Conservation (phyloP, 2,888 invertebrate species). For the Polietes domitor region DNA sequence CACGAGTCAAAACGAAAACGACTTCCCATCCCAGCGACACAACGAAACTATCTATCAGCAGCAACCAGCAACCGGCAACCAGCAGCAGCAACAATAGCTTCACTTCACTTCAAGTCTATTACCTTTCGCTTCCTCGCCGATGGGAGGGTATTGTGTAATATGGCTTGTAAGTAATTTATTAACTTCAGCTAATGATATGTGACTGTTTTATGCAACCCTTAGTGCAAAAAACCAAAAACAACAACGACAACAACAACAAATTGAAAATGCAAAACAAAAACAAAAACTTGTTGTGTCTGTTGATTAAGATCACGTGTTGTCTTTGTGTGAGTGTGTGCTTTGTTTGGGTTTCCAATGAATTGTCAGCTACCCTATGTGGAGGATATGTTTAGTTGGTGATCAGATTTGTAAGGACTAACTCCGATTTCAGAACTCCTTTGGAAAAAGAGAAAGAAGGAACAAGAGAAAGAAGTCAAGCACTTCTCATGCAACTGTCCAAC, state of each 20-base stretch:
- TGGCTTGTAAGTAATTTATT: constrained; percentile 30
- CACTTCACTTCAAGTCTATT: background rate
- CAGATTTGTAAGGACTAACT: no score
- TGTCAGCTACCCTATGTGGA: no score
- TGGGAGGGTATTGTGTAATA: constrained; percentile 7
- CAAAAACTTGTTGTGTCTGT: background rate
- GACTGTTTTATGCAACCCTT: constrained; percentile 28
- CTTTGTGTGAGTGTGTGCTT: background rate
- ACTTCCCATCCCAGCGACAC: background rate
- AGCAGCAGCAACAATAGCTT: background rate
- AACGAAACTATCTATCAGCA: no score
- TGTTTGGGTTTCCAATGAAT: background rate
- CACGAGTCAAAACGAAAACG: constrained; percentile 33
- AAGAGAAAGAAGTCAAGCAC: no score
- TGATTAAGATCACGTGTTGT: constrained; percentile 1
- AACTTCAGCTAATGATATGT: constrained; percentile 35
- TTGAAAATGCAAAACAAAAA: background rate
- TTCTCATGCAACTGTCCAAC: no score
- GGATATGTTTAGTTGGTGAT: no score
- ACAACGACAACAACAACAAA: no score
- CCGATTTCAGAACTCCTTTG: no score
- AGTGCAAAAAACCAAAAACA: background rate
- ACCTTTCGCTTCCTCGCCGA: background rate
- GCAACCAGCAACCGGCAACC: background rate
- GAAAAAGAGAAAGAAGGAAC: no score